phyloP scores from a whole-genome alignment of 2,888 invertebrate species.

The Andrena bucephala region DNA sequence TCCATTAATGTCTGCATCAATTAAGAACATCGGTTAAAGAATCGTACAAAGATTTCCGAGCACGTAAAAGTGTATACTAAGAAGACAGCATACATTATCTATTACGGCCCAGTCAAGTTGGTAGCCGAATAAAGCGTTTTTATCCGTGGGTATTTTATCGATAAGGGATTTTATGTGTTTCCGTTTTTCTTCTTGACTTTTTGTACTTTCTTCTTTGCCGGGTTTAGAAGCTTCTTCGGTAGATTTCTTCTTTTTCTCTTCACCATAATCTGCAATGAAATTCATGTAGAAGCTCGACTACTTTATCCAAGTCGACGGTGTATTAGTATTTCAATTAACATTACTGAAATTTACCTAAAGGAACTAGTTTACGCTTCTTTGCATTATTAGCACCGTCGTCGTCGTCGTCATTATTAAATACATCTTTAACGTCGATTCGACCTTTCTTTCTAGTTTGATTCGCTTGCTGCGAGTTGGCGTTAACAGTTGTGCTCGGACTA shows the following conservation, averaged over 20 bases:
- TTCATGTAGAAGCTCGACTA: not conserved
- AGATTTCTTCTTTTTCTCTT: conserved; percentile 86
- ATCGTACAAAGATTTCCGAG: not conserved
- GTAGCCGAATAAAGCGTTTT: conserved; percentile 97
- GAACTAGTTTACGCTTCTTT: conserved; percentile 93
- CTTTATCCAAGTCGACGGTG: not conserved
- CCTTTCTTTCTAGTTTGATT: conserved; percentile 88
- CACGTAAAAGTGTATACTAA: not conserved
- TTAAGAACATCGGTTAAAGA: not conserved
- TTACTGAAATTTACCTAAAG: conserved; percentile 87
- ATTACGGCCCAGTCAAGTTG: conserved; percentile 96
- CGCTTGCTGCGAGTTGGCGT: conserved; percentile 74
- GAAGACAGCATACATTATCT: conserved; percentile 87
- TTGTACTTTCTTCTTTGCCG: conserved; percentile 88
- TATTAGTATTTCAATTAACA: not conserved
- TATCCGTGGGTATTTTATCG: conserved; percentile 99
- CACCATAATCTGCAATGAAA: conserved; percentile 86
- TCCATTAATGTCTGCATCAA: conserved; percentile 93
- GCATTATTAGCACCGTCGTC: conserved; percentile 86
- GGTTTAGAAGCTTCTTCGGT: conserved; percentile 84
- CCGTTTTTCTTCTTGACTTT: conserved; percentile 96
- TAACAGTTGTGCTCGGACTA: conserved; percentile 78
- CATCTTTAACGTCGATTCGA: conserved; percentile 91
- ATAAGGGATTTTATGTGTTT: conserved; percentile 98
- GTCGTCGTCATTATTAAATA: conserved; percentile 94